Base-by-base conservation (phyloP, 1,140 invertebrate species). In the Apis cerana region DNA sequence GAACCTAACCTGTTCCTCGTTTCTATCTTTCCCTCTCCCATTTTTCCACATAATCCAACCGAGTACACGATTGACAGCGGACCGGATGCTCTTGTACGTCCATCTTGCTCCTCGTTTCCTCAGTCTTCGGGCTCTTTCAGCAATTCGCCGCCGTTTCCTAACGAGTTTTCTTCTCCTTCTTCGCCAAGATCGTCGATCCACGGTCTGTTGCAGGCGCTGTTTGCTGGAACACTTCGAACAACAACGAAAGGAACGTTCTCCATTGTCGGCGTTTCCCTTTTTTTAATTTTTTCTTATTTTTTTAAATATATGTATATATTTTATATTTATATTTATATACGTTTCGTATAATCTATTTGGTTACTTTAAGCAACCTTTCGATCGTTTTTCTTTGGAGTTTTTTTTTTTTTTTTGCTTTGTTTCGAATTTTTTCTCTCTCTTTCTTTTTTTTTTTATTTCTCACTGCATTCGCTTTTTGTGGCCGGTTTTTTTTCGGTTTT, bases 201-300 rank as follows among this genome's bases (percentile, higher is more conserved):
- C 54, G 21, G 72, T 23, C 21, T 75, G 67, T 48, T 52, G 23
- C 19, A 17, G 43, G 56, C 19, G 48, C 56, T 75, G 15, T n/a
- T 33, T 23, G 23, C 58, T 87, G 82, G 43, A 87, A 87, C 81
- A 87, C 77, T 87, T 76, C 75, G 75, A 62, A 87, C 80, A 83
- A 87, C 75, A 80, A 59, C 75, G 33, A 83, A 79, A 62, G 27
- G 50, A 80, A 86, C 80, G 59, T 87, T 62, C 54, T 52, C n/a
- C 33, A 50, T 11, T 56, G n/a, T 58, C 56, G 54, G 23, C 27
- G 23, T 70, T n/a, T 64, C 52, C 54, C 59, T 4, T 58, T 19
- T 62, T 62, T 43, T 62, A 54, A 9, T 58, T 72, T 54, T 21
- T 64, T 33, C 48, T 3, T 11, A n/a, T 4, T 21, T 21, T 65